Percentiles rank a stretch among this genome's conserved stretches.
Conservation (phyloP, 2,888 invertebrate genomes). For the Nomada fabriciana region DNA sequence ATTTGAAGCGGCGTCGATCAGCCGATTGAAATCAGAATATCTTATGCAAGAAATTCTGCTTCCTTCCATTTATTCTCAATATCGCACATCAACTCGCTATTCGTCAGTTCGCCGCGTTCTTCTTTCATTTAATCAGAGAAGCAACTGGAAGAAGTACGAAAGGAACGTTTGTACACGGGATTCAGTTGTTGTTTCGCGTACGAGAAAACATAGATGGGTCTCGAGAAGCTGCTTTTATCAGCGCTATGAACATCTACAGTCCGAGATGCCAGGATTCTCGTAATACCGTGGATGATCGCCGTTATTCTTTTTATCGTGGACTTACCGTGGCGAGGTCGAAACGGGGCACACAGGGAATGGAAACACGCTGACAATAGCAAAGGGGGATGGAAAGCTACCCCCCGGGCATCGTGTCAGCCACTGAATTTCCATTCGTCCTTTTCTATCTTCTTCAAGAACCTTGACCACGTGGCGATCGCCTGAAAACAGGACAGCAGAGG, state of each 20-base stretch:
- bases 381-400: not conserved
- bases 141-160: no score
- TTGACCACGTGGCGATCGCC: conserved; percentile 33
- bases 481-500: conserved; percentile 16
- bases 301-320: conserved; percentile 66
- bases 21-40: no score
- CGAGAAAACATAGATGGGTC: conserved; percentile 34
- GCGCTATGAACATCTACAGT: conserved; percentile 59
- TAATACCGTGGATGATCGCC: conserved; percentile 64
- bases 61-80: no score
- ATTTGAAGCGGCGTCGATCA: no score
- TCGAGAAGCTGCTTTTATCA: conserved; percentile 54
- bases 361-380: conserved; percentile 46
- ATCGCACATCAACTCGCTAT: no score
- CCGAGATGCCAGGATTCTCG: conserved; percentile 54
- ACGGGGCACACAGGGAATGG: conserved; percentile 34
- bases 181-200: conserved; percentile 10
- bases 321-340: conserved; percentile 44
- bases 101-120: no score
- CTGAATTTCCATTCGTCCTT: conserved; percentile 56
- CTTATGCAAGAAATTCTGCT: no score
- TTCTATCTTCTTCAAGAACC: conserved; percentile 8
- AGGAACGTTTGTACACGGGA: no score
- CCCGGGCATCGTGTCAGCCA: conserved; percentile 31
- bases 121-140: no score